Base-by-base conservation (phyloP, 2,113 vertebrate species). In the Theristicus caerulescens region DNA sequence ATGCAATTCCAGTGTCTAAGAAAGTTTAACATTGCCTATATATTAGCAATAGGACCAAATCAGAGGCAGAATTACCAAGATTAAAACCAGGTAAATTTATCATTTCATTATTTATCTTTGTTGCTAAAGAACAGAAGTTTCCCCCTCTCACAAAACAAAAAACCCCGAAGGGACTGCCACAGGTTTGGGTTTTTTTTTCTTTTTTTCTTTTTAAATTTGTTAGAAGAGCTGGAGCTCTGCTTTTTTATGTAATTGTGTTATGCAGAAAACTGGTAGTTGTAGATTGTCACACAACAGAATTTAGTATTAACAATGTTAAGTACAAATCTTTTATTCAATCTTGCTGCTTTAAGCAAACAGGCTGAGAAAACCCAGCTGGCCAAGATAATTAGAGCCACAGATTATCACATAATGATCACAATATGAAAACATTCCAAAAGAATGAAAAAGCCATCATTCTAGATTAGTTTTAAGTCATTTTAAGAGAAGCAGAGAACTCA, bases 381-480 rank as follows among this genome's bases (percentile, higher is more conserved):
- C 67, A 40, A 52, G 86, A 90, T 96, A 95, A 97, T 96, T 91
- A 95, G 92, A 90, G 89, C 58, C 89, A 89, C 95, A 91, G 95
- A 96, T 96, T 91, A 97, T 91, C 96, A 94, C 36, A 1, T 91
- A 91, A 93, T 74, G 91, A 96, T 96, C 91, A 91, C 84, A 97
- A 73, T 77, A 96, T 67, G 90, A 96, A 95, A 96, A 96, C 94
- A 97, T 96, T 96, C 91, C 93, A 59, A 59, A 94, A 96, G 91
- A 91, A 96, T 95, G 93, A 95, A 94, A 93, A 94, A 86, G 78
- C 89, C 62, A 93, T 95, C 94, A 85, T 69, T 84, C 86, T 42
- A 66, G 46, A 96, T 96, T 93, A 95, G 84, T 80, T 72, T 95
- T 62, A 87, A 96, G 91, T 85, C 66, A 94, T 80, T 95, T 95